Evolutionary conservation across 2,888 invertebrate genomes (phyloP).

Genomic region (Listrodromus nycthemerus): DNA sequence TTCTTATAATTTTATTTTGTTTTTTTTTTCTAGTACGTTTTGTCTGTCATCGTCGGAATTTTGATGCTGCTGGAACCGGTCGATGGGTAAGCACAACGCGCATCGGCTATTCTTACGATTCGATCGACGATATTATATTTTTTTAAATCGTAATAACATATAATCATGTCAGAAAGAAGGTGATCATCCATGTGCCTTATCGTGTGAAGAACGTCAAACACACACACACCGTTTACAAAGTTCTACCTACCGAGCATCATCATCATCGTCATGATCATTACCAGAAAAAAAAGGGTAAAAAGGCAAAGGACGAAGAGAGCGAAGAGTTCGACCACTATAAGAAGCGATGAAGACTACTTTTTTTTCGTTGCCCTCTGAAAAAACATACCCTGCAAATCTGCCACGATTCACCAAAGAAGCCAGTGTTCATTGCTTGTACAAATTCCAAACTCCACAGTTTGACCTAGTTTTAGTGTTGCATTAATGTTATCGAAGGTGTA

Average conservation of each 20-base stretch:
- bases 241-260: constrained; percentile 87
- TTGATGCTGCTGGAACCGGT: constrained; percentile 48
- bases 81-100: constrained; percentile 57
- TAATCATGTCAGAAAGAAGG: constrained; percentile 86
- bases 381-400: constrained; percentile 21
- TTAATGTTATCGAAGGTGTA: constrained; percentile 18
- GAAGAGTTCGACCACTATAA: constrained; percentile 71
- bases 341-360: constrained; percentile 45
- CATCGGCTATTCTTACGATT: background rate
- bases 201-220: constrained; percentile 90
- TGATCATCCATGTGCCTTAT: constrained; percentile 89
- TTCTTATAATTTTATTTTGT: background rate
- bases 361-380: constrained; percentile 21
- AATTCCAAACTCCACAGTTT: constrained; percentile 35
- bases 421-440: constrained; percentile 43
- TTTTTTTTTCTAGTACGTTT: constrained; percentile 59
- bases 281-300: constrained; percentile 62
- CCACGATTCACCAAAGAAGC: constrained; percentile 55
- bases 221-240: constrained; percentile 90
- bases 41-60: constrained; percentile 61
- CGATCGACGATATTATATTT: constrained; percentile 20
- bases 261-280: constrained; percentile 43
- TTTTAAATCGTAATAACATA: constrained; percentile 57
- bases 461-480: constrained; percentile 26
- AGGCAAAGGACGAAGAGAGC: constrained; percentile 43